Conservation (phyloP, 2,113 vertebrate species). For the Gulo gulo region DNA sequence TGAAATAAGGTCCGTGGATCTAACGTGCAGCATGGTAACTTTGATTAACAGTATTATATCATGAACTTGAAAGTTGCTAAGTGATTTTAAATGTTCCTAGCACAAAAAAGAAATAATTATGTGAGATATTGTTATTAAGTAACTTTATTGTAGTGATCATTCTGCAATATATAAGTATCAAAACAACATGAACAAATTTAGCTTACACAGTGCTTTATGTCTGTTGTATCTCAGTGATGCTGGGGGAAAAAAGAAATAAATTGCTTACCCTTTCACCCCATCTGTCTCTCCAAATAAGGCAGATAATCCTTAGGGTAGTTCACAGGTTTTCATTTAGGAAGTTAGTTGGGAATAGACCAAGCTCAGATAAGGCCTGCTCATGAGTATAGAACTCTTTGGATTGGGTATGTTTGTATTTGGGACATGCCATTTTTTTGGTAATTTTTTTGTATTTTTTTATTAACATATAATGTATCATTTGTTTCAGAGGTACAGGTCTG, state of each 20-base stretch:
- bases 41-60: no score
- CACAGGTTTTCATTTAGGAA: background rate
- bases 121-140: background rate
- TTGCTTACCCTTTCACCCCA: background rate
- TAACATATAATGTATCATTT: no score
- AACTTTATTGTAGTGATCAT: background rate
- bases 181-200: background rate
- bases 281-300: background rate
- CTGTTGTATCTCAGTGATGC: background rate
- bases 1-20: background rate
- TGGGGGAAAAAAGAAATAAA: background rate
- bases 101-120: background rate
- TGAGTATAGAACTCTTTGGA: background rate
- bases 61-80: background rate
- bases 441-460: no score
- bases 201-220: background rate
- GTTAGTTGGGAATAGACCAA: background rate
- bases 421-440: background rate
- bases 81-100: background rate
- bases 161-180: background rate
- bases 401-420: background rate
- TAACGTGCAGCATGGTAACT: background rate
- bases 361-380: background rate
- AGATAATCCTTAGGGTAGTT: background rate
- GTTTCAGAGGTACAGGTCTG: no score